Conservation (phyloP, 2,113 vertebrate genomes). For the Carassius carassius region DNA sequence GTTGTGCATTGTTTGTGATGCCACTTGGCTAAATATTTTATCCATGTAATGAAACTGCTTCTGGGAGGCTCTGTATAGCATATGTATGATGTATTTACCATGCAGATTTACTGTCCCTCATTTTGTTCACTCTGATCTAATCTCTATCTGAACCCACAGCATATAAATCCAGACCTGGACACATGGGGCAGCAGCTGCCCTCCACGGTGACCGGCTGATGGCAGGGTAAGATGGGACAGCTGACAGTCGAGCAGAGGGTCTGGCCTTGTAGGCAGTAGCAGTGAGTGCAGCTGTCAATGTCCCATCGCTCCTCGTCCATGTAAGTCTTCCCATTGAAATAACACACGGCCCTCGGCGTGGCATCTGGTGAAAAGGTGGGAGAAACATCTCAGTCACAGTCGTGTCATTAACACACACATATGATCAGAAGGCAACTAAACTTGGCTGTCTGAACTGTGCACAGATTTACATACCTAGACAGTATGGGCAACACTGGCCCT, state of each 20-base stretch:
- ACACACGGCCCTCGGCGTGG: conserved; percentile 82
- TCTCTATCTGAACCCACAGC: not conserved
- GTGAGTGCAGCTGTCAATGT: conserved; percentile 90
- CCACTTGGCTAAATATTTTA: no score
- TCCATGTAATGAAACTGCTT: no score
- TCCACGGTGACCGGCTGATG: conserved; percentile 81
- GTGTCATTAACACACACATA: not conserved
- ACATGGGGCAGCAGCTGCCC: conserved; percentile 89
- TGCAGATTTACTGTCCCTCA: no score
- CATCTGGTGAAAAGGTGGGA: conserved; percentile 72
- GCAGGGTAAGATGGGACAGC: conserved; percentile 86
- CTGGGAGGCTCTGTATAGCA: no score
- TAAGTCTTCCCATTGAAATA: conserved; percentile 86
- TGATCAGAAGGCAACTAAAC: not conserved
- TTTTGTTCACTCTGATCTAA: not conserved
- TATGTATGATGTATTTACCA: no score
- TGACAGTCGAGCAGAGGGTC: conserved; percentile 89
- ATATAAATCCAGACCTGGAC: conserved; percentile 77
- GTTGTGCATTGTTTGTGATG: no score
- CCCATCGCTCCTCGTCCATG: conserved; percentile 87
- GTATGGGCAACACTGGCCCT: conserved; percentile 91
- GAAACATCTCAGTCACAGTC: not conserved
- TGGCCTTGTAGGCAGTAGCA: conserved; percentile 93
- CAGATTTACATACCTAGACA: conserved; percentile 81
- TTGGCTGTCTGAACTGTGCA: conserved; percentile 50